phyloP scores from a whole-genome alignment of 2,888 invertebrate genomes.

The Scaptomyza polygonia region DNA sequence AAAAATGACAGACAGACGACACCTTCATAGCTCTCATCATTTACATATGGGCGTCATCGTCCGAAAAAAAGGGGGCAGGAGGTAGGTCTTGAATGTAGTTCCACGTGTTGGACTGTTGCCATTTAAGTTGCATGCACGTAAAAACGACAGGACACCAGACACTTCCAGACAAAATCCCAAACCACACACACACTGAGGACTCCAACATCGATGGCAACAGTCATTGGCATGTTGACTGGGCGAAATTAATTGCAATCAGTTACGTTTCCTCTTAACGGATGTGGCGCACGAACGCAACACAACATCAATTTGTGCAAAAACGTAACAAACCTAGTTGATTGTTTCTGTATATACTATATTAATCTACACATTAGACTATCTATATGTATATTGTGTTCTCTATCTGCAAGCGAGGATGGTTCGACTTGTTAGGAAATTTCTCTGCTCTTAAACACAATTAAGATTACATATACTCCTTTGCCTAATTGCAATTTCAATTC shows the following conservation, averaged over 20 bases:
- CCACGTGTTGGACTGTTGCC: conserved; percentile 34
- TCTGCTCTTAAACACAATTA: background rate
- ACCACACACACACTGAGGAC: background rate
- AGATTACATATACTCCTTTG: no score
- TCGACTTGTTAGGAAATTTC: conserved; percentile 2
- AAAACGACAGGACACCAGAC: conserved; percentile 36
- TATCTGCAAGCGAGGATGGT: conserved; percentile 8
- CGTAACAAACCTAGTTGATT: conserved; percentile 23
- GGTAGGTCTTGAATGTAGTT: background rate
- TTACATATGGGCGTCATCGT: conserved; percentile 63
- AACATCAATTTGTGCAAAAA: conserved; percentile 52
- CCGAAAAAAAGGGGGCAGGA: conserved; percentile 8
- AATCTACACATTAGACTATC: background rate
- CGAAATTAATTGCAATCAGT: conserved; percentile 79
- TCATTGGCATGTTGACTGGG: conserved; percentile 72
- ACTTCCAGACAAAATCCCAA: conserved; percentile 11
- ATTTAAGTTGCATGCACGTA: conserved; percentile 41
- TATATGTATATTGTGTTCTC: background rate
- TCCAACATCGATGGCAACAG: conserved; percentile 37
- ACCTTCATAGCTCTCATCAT: conserved; percentile 55
- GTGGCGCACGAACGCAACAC: conserved; percentile 55
- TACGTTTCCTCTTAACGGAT: conserved; percentile 68
- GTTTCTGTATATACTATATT: conserved; percentile 2
- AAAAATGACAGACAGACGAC: conserved; percentile 24
- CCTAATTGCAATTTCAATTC: background rate